These are phyloP conservation scores for Pogonomyrmex californicus DNA, from an alignment of 1,140 invertebrate genomes.

Conservation along the genomic window DNA sequence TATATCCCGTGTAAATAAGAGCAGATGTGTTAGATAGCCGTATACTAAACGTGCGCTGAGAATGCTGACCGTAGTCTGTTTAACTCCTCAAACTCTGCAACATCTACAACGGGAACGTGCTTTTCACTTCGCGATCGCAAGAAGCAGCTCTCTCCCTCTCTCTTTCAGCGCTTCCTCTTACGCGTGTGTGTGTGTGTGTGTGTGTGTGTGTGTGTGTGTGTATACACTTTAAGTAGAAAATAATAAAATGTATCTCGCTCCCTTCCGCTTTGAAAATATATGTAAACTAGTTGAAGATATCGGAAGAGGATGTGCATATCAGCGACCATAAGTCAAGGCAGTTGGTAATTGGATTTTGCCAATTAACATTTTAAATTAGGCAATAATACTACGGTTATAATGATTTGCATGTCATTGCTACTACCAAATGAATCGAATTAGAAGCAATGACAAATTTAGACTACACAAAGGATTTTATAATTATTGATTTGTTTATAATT, in stretches of 20 bases:
- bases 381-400: neutral
- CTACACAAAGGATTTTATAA: neutral
- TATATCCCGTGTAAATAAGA: neutral
- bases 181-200: too few species aligned
- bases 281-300: constrained; percentile 2
- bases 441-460: neutral
- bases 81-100: constrained; percentile 21
- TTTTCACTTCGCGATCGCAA: constrained; percentile 32
- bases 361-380: constrained; percentile 20
- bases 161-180: constrained; percentile 12
- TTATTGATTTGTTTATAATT: neutral
- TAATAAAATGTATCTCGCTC: neutral
- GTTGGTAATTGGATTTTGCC: neutral
- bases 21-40: constrained; percentile 16
- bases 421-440: neutral
- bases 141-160: neutral
- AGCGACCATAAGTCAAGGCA: neutral
- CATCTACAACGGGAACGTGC: constrained; percentile 11
- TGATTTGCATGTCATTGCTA: neutral
- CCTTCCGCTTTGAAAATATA: constrained; percentile 18
- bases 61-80: constrained; percentile 34
- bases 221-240: constrained; percentile 15
- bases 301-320: neutral
- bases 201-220: too few species aligned
- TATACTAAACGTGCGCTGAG: constrained; percentile 1